These are phyloP conservation scores for Helicolenus hilgendorfi DNA, from an alignment of 2,797 vertebrate genomes.

Conservation along the genomic window DNA sequence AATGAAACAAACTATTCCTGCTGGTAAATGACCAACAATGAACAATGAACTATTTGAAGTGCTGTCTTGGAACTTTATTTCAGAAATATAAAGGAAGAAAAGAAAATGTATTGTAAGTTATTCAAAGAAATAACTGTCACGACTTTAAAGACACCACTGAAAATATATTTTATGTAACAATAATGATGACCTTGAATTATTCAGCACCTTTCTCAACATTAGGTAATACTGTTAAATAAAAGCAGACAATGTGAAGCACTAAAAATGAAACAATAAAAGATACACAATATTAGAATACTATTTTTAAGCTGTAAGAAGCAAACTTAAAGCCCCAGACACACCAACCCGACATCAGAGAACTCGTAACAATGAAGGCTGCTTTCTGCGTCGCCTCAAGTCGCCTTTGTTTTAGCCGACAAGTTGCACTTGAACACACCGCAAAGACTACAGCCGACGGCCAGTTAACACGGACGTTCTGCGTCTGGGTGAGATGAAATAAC, in stretches of 20 bases:
- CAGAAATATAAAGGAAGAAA: neutral
- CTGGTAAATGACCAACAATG: neutral
- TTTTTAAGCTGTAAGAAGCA: neutral
- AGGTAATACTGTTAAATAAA: neutral
- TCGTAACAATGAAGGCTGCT: too few species aligned
- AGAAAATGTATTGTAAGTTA: neutral
- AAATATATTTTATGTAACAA: neutral
- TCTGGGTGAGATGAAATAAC: too few species aligned
- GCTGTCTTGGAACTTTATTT: neutral
- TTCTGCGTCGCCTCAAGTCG: accelerated
- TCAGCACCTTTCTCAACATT: neutral
- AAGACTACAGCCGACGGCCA: too few species aligned
- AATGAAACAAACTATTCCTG: neutral
- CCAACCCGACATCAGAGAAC: too few species aligned
- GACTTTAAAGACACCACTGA: neutral
- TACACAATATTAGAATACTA: neutral
- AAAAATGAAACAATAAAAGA: neutral
- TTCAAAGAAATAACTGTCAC: neutral
- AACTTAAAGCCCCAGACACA: neutral
- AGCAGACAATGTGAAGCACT: neutral
- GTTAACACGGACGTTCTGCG: too few species aligned
- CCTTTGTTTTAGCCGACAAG: too few species aligned
- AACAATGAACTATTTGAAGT: neutral
- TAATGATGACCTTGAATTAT: too few species aligned
- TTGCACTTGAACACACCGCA: too few species aligned